Percentiles rank a stretch among this genome's conserved stretches.
phyloP scores from a whole-genome alignment of 2,113 vertebrate genomes.

The Alethe diademata region DNA sequence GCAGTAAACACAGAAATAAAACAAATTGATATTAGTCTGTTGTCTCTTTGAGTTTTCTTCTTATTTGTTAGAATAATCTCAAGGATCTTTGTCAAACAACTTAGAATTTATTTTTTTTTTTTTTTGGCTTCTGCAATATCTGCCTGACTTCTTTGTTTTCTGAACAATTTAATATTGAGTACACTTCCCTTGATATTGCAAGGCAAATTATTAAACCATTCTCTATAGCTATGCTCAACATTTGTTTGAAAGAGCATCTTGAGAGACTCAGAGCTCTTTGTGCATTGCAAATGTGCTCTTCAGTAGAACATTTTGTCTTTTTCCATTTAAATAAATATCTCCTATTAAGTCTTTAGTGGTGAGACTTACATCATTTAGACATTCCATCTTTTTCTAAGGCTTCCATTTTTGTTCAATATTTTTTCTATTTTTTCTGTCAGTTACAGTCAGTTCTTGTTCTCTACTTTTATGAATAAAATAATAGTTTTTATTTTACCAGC shows the following conservation, averaged over 20 bases:
- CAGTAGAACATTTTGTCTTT: conserved; percentile 69
- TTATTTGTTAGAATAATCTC: background rate
- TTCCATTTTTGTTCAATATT: conserved; percentile 45
- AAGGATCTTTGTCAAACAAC: background rate
- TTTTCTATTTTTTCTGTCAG: background rate
- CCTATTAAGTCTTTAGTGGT: conserved; percentile 62
- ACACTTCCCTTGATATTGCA: conserved; percentile 46
- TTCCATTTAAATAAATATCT: conserved; percentile 70
- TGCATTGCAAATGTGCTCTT: conserved; percentile 66
- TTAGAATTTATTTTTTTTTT: background rate
- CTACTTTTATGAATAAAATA: background rate
- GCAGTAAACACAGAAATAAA: conserved; percentile 21
- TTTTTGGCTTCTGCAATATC: background rate
- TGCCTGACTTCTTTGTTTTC: background rate
- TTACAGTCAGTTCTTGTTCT: conserved; percentile 1
- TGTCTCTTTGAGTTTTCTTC: conserved; percentile 9
- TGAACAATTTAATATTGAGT: conserved; percentile 62
- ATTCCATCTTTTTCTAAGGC: conserved; percentile 36
- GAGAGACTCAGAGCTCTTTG: conserved; percentile 60
- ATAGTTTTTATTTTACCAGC: conserved; percentile 5
- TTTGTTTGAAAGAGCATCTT: conserved; percentile 73
- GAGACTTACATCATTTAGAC: conserved; percentile 46
- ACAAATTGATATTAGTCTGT: background rate
- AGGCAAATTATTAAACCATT: conserved; percentile 65
- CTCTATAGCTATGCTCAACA: conserved; percentile 62